Evolutionary conservation across 2,113 vertebrate genomes (phyloP).

Genomic region (Eurystomus gularis): DNA sequence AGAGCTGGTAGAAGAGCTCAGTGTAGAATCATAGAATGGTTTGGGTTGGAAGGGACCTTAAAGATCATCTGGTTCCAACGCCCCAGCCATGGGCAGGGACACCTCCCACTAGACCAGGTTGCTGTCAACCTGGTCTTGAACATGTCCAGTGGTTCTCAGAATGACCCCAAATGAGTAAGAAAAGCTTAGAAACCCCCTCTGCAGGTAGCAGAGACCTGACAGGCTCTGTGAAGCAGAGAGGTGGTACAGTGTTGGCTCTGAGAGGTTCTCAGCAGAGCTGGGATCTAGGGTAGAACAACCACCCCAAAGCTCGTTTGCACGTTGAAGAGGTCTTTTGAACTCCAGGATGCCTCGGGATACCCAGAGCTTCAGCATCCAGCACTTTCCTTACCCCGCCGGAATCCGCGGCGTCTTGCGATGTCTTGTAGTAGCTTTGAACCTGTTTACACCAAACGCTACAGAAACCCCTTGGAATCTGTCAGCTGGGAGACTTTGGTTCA

Average conservation of each 20-base stretch:
- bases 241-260: fast-evolving
- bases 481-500: constrained; percentile 44
- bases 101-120: too few species aligned
- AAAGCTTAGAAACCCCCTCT: background rate
- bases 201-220: background rate
- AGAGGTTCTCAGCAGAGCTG: background rate
- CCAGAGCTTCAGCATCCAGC: background rate
- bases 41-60: too few species aligned
- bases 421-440: constrained; percentile 18
- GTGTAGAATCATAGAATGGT: too few species aligned
- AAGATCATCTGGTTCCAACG: too few species aligned
- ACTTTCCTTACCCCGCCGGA: background rate
- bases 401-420: background rate
- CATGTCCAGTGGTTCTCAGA: background rate
- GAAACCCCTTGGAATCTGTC: constrained; percentile 48
- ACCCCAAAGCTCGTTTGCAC: background rate
- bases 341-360: background rate
- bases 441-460: constrained; percentile 24
- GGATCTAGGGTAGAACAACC: background rate
- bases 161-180: fast-evolving
- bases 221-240: background rate
- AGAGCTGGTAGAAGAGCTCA: background rate
- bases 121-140: too few species aligned
- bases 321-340: background rate
- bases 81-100: too few species aligned